Evolutionary conservation across 1,140 invertebrate genomes (phyloP), one percentile per base, ranked within the genome.

Genomic region (Dendroctonus ponderosae): DNA sequence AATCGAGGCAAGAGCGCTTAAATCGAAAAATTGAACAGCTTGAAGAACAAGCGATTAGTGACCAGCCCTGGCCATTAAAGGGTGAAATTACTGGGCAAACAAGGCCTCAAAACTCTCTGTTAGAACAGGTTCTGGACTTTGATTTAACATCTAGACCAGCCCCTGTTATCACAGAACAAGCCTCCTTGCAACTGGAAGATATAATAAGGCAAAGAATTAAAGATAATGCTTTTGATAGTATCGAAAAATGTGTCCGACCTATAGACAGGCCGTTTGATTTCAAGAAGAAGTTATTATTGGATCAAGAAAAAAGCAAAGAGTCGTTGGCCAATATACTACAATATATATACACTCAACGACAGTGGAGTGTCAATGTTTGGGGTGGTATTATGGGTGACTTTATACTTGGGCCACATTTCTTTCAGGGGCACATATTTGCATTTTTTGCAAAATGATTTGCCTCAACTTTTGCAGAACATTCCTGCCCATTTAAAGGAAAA

Each of bases 201-300:
- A 87, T 98, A 5, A 96, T 99, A 11, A 87, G 81, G 70, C 91
- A 91, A 76, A 85, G 97, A 75, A 93, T 99, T 8, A 97, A 96
- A 79, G 94, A 98, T 76, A 90, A 93, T 83, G 89, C 90, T 0
- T 99, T 91, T 88, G 96, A 99, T 81, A 96, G 98, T 83, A 94
- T 98, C 0, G 89, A 89, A 70, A 85, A 90, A 51, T 98, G 97
- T 83, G 84, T 91, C 11, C 96, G 96, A 77, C 89, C 91, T 4
- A 85, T 90, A 0, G 88, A 95, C 63, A 89, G 92, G 53, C 87
- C 91, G 14, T 81, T 90, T 51, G 89, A 94, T 70, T 98, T 91
- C 75, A 96, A 95, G 73, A 98, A 98, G 74, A 87, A 91, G 72
- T 81, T 97, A 44, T 85, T 94, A 0, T 79, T 99, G 15, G 90